Base-by-base conservation (phyloP, 2,113 vertebrate species). In the Thamnophis sirtalis region DNA sequence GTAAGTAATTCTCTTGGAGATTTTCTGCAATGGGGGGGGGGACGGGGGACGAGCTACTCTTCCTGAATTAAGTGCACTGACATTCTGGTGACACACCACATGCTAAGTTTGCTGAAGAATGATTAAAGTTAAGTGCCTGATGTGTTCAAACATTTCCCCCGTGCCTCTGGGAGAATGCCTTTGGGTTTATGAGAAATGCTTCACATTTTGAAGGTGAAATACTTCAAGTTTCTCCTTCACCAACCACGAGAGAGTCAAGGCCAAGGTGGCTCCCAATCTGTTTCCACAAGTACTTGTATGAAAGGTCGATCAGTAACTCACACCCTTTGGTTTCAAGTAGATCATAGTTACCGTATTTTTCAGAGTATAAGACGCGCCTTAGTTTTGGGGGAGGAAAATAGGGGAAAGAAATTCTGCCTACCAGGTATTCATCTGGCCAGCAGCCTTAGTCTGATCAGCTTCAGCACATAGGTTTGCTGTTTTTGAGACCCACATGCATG, bases 81-180 rank as follows among this genome's bases (percentile, higher is more conserved):
- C 91, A 56, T 91, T 54, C 90, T 93, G 8, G 63, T 90, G 92
- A 58, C 60, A 68, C 43, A 91, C 51, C 86, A 92, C 51, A 48
- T 88, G 91, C 92, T 93, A 90, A 84, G 89, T 88, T 92, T 93
- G 84, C 90, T 91, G 93, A 91, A 90, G 86, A 92, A 90, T 86
- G 51, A 93, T 95, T 89, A 91, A 95, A 88, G 91, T 96, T 93
- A 96, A 96, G 96, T 96, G 96, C 95, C 96, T 97, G 95, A 95
- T 94, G 93, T 43, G 28, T 24, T 91, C 92, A 91, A 95, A 90
- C 92, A 55, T 92, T 51, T 80, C 38, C 3, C 84, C 93, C 92
- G 54, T 93, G 92, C 11, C 24, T 94, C 94, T 88, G 80, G 38
- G 90, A 94, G 92, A 93, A 91, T 58, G 73, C 9, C 6, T 26